Conservation (phyloP, 2,113 vertebrate genomes). For the Vicugna pacos region DNA sequence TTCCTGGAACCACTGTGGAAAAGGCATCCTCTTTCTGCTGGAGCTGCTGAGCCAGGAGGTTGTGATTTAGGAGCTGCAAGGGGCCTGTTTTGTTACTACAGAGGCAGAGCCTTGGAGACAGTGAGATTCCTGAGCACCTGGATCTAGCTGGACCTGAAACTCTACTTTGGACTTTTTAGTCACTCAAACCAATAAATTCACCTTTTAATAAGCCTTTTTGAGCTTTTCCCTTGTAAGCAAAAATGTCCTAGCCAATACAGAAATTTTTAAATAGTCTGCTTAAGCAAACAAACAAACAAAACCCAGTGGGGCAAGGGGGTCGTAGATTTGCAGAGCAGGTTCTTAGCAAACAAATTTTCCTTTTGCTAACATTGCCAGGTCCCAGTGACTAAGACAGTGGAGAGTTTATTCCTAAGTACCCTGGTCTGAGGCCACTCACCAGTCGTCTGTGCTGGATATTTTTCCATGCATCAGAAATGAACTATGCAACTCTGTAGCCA, state of each 20-base stretch:
- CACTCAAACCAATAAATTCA: background rate
- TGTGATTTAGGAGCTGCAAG: background rate
- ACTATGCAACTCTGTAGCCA: constrained; percentile 35
- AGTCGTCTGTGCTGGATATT: background rate
- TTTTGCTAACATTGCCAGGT: background rate
- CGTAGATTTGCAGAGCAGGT: background rate
- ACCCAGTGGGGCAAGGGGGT: background rate
- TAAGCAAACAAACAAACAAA: background rate
- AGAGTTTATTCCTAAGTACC: constrained; percentile 15
- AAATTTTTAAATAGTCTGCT: background rate
- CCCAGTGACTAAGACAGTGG: background rate
- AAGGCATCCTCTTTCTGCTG: background rate
- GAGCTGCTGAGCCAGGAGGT: background rate
- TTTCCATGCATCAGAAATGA: constrained; percentile 79
- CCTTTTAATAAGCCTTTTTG: background rate
- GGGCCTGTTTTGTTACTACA: background rate
- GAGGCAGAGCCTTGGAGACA: background rate
- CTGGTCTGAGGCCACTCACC: constrained; percentile 31
- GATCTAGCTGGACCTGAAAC: constrained; percentile 1
- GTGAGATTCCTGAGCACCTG: background rate
- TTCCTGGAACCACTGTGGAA: background rate
- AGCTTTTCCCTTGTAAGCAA: background rate
- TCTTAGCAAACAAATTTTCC: background rate
- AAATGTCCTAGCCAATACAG: background rate
- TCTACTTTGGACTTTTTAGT: constrained; percentile 10